These are phyloP conservation scores for Leptinotarsa lineolata DNA, from an alignment of 1,140 invertebrate genomes.

Conservation along the genomic window DNA sequence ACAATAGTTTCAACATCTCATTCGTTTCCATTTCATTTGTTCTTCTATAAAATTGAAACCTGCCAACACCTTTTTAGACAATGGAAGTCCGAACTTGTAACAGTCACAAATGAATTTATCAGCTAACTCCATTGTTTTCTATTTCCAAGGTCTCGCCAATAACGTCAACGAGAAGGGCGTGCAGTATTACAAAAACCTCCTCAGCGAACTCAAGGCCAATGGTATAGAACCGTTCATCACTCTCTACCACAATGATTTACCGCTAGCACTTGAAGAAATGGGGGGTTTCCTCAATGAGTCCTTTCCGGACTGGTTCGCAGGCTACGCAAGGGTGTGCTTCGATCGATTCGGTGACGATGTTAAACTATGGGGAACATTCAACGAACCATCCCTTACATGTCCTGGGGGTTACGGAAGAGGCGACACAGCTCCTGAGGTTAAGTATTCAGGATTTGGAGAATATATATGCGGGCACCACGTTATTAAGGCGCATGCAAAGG, in stretches of 20 bases:
- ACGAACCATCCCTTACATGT: conserved; percentile 59
- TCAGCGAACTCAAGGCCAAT: not conserved
- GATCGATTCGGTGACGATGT: conserved; percentile 38
- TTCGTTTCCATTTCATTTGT: no score
- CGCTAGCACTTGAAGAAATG: conserved; percentile 58
- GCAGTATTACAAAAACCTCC: not conserved
- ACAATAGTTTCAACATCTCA: no score
- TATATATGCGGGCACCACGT: conserved; percentile 63
- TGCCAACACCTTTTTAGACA: no score
- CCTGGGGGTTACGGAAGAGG: conserved; percentile 46
- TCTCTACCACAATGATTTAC: conserved; percentile 8
- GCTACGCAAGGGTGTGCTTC: conserved; percentile 44
- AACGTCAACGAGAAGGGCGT: not conserved
- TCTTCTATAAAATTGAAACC: no score
- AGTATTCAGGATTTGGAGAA: conserved; percentile 57
- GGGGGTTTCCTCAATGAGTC: conserved; percentile 59
- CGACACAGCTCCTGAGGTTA: not conserved
- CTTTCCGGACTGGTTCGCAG: conserved; percentile 46
- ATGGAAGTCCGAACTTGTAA: no score
- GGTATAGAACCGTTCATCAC: not conserved
- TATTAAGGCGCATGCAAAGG: conserved; percentile 60
- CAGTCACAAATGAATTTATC: no score
- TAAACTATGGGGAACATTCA: conserved; percentile 61
- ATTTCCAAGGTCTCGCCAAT: not conserved
- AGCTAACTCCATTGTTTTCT: no score